These are phyloP conservation scores for Villa cingulata DNA, from an alignment of 2,888 invertebrate genomes.

Conservation along the genomic window DNA sequence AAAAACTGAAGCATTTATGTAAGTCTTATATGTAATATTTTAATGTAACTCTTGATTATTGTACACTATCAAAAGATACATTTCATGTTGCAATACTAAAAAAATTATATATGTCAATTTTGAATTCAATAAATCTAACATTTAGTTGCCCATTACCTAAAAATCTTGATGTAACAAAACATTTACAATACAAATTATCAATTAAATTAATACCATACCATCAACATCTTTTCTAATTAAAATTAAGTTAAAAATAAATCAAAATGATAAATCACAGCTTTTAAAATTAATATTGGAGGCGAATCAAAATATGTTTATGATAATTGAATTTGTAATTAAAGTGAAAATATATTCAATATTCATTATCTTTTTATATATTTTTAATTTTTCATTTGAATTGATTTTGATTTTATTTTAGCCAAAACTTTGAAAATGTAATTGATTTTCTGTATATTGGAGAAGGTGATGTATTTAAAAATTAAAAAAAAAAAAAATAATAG, in stretches of 20 bases:
- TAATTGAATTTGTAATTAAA: background rate
- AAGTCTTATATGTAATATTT: too few species aligned
- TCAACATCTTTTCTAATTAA: background rate
- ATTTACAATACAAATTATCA: background rate
- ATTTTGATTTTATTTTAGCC: too few species aligned
- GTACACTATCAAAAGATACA: background rate
- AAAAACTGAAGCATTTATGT: too few species aligned
- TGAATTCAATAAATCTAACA: background rate
- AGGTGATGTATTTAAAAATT: too few species aligned
- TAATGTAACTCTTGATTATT: background rate
- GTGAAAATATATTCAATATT: too few species aligned
- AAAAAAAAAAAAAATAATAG: too few species aligned
- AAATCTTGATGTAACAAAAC: background rate
- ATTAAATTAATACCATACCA: background rate
- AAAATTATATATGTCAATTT: background rate
- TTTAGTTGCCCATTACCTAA: background rate
- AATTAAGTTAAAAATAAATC: background rate
- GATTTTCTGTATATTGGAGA: too few species aligned
- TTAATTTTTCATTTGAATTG: too few species aligned
- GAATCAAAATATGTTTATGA: background rate
- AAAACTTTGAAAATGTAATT: too few species aligned
- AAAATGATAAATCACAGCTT: background rate
- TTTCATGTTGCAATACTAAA: background rate
- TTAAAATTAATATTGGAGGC: background rate
- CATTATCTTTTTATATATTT: too few species aligned